Base-by-base conservation (phyloP, 2,888 invertebrate species). In the Xylophagus ater region DNA sequence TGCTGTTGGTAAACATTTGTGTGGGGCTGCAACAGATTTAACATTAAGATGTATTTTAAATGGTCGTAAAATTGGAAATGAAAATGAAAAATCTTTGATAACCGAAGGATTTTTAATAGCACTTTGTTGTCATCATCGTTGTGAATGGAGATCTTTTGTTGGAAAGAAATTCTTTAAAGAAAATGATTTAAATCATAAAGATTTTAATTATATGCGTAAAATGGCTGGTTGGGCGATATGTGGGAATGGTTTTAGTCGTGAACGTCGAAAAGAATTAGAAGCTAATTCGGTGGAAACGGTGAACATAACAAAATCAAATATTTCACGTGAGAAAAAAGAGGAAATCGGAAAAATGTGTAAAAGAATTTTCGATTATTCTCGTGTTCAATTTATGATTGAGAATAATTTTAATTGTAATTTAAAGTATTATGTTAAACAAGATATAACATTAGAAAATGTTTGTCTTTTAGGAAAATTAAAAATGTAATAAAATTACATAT, bases 141-240 rank as follows among this genome's bases (percentile, higher is more conserved):
- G 88, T 59, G 70, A 74, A 28, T 84, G 78, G 72, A 60, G 60
- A 13, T 63, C 74, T 1, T 87, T 82, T 61, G 73, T 79, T 2
- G 84, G 82, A 1, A 76, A 76, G 51, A 49, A 67, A 2, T 80
- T 76, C 56, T 69, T 83, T 29, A 50, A 62, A 46, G 62, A 68
- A 30, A 59, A 74, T 43, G 72, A 72, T 3, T 67, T 86, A 21
- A 62, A 57, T 1, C 62, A 63, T 1, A 67, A 71, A 2, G 80
- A 89, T 38, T 81, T 90, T 59, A 70, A 76, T 48, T 69, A 85
- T 18, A 73, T 92, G 55, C 75, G 81, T 41, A 81, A 85, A 47
- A 72, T 92, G 53, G 84, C 83, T 6, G 85, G 89, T 55, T 92
- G 92, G 92, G 88, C 87, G 1, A 86, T 87, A 2, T 88, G 89